Evolutionary conservation across 1,140 invertebrate species (phyloP), one percentile per base, ranked within the genome.

Genomic region (Brachionus rubens): DNA sequence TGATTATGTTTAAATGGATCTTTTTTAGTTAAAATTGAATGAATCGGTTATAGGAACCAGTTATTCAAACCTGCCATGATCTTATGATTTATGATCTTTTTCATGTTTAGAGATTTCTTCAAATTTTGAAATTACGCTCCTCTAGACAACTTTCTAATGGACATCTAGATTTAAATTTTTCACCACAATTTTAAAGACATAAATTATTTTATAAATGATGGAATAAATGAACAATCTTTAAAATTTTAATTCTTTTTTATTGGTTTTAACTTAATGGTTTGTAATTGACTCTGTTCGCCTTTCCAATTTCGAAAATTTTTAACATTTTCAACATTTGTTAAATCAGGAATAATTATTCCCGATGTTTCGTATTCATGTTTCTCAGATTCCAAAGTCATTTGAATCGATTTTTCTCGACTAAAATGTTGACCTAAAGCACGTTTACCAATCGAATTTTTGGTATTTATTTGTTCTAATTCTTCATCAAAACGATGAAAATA

Each of bases 401-500:
- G 9, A 28, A 72, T 72, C 1, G 68, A 36, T 72, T 72, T 48
- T 54, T 72, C 43, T 6, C 68, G 68, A 40, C 68, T 72, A 72
- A 72, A 72, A 30, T 72, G 68, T 41, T 72, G 68, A 12, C 68
- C 68, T 5, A 72, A 33, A 48, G 24, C 26, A 14, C 68, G 24
- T 54, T 50, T 72, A 21, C 68, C 68, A 0, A 72, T 33, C 3
- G 26, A 36, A 14, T 72, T 72, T 33, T 72, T 72, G 9, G 40
- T 33, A 19, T 54, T 48, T 19, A 72, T 72, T 40, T 72, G 68
- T 33, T 72, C 68, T 21, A 72, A 24, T 41, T 72, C 68, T 12
- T 72, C 68, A 54, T 72, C 68, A 30, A 72, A 72, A 12, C 68
- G 68, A 48, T 72, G 68, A 41, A 72, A 72, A 50, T 72, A 72